Base-by-base conservation (phyloP, 2,888 invertebrate genomes). In the Hirtodrosophila confusa region DNA sequence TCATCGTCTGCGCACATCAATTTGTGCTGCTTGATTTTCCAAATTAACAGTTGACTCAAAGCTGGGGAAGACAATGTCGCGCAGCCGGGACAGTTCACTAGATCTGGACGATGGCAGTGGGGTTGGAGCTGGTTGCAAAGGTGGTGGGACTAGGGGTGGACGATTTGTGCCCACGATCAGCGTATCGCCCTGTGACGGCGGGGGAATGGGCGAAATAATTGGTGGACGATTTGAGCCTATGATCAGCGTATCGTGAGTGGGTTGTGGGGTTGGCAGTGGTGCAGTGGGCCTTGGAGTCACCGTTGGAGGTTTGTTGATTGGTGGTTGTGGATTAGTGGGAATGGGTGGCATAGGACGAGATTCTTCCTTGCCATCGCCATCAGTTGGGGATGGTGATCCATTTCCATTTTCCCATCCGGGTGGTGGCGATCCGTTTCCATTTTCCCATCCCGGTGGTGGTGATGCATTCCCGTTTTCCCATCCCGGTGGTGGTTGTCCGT, bases 1-100 rank as follows among this genome's bases (percentile, higher is more conserved):
- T 49, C 36, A 56, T 50, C 79, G 53, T 73, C 77, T 60, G 17
- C 85, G 75, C 8, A 76, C 55, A 57, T 86, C 85, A 29, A 86
- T 75, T 37, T 43, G 55, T 3, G 40, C 41, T 4, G 48, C 27
- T 5, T 23, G 60, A 10, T 44, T 11, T 17, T 62, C 58, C 36
- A 54, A 51, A 27, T 23, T 41, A n/a, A 62, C 64, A 6, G 9
- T 24, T 0, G 72, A 55, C 1, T 69, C 27, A 37, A 75, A 78
- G 11, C 40, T 75, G 12, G 85, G 86, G 31, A 73, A 85, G 27
- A 88, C 56, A 10, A 88, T 70, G 33, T 49, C 12, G 5, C 73
- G 69, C 6, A 55, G 12, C 6, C 44, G 56, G 4, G 72, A 68
- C 1, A 8, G 2, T 10, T 82, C 60, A 10, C 40, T 39, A 11